Evolutionary conservation across 2,113 vertebrate species (phyloP).

Genomic region (Aspiorhynchus laticeps): DNA sequence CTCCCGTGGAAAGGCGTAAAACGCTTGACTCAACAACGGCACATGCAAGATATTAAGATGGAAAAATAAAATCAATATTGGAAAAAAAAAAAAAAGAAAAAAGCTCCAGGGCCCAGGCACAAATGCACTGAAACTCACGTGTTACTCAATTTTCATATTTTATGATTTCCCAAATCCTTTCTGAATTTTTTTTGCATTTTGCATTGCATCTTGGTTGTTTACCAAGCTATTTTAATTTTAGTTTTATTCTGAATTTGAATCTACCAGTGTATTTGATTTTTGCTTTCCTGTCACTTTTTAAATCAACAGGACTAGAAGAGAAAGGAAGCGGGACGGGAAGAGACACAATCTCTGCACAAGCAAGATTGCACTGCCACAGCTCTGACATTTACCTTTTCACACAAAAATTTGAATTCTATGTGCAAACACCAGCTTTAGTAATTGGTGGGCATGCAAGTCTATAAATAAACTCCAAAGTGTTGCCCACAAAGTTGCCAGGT

Average conservation of each 20-base stretch:
- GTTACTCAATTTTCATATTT: slow-evolving; percentile 2
- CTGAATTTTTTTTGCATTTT: background rate
- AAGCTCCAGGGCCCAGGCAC: background rate
- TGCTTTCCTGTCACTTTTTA: background rate
- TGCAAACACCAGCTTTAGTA: background rate
- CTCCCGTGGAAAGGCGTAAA: background rate
- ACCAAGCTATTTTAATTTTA: background rate
- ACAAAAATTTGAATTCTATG: background rate
- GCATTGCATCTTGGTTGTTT: background rate
- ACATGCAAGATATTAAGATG: background rate
- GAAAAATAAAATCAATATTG: background rate
- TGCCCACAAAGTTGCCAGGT: background rate
- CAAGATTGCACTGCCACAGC: background rate
- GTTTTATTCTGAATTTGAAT: background rate
- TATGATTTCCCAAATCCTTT: background rate
- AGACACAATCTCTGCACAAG: background rate
- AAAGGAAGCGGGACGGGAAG: background rate
- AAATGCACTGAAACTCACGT: background rate
- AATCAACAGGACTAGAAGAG: background rate
- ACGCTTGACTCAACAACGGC: background rate
- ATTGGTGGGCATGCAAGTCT: background rate
- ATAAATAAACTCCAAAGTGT: background rate
- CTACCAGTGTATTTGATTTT: background rate
- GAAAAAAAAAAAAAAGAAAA: background rate
- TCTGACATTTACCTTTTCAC: background rate